Evolutionary conservation across 2,888 invertebrate species (phyloP), one percentile per base, ranked within the genome.

Genomic region (Nemurella pictetii): DNA sequence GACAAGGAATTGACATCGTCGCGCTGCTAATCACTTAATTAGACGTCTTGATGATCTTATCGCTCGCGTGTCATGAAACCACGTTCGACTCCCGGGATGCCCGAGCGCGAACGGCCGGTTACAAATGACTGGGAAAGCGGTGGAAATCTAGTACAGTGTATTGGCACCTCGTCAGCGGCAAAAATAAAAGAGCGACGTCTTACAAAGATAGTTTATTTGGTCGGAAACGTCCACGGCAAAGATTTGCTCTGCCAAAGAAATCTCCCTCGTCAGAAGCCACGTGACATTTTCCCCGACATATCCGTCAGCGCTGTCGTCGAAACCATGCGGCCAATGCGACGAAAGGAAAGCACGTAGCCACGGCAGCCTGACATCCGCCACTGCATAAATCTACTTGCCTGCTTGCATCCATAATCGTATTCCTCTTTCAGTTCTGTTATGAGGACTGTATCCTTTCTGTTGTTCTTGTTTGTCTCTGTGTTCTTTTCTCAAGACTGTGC

Each of bases 381-480:
- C 75, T 75, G 75, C 28, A 75, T 27, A 75, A 55, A 55, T 55
- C 55, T 55, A 55, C 55, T 55, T 20, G 55, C 15, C 20, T 20
- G 55, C 5, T 15, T 12, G 12, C 55, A 55, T 3, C 5, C 55
- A 55, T 55, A 12, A 55, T 55, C 9, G 55, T 55, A 55, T 55
- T 55, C 55, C 3, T 55, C 55, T 55, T 12, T 55, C 55, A 55
- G 55, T 55, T 55, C 20, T 55, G 55, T 55, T 55, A 55, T 55
- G 55, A 55, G 55, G 55, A 55, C 78, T 30, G 30, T 30, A 78
- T 78, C 78, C 78, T 78, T 78, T 78, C 30, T 29, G 29, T 28
- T 78, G 78, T 78, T 78, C 78, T 29, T 78, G 28, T 75, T 26
- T 75, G 26, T 75, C 26, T 28, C 27, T 7, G 20, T 75, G 75